phyloP scores from a whole-genome alignment of 2,888 invertebrate species.

The Parnassius smintheus region DNA sequence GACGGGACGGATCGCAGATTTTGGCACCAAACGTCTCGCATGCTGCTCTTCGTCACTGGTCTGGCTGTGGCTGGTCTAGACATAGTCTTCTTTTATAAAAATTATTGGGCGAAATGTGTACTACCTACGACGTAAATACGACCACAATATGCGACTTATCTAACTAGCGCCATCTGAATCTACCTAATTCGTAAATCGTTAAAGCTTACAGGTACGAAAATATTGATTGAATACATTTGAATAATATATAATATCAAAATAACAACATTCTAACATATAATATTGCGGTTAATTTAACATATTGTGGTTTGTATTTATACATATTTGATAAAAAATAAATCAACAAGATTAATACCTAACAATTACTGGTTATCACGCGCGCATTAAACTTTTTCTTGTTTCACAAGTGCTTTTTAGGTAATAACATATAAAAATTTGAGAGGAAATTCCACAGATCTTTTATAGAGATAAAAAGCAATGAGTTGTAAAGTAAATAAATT shows the following conservation, averaged over 20 bases:
- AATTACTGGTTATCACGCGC: slow-evolving; percentile 26
- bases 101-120: too few relatives aligned
- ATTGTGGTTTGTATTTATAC: slow-evolving; percentile 17
- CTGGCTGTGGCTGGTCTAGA: too few relatives aligned
- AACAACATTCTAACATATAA: slow-evolving; percentile 17
- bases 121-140: too few relatives aligned
- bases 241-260: too few relatives aligned
- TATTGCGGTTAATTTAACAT: too few relatives aligned
- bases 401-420: slow-evolving; percentile 27
- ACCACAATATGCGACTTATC: too few relatives aligned
- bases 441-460: slow-evolving; percentile 25
- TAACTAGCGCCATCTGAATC: background rate
- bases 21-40: too few relatives aligned
- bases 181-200: background rate
- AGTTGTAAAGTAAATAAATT: slow-evolving; percentile 19
- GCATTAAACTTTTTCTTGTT: slow-evolving; percentile 26
- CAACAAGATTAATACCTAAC: slow-evolving; percentile 28
- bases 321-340: slow-evolving; percentile 24
- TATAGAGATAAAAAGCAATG: slow-evolving; percentile 10
- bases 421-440: slow-evolving; percentile 21
- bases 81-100: too few relatives aligned
- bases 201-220: background rate
- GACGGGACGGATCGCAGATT: too few relatives aligned
- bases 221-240: background rate
- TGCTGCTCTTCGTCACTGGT: too few relatives aligned